These are phyloP conservation scores for Ceramica pisi DNA, from an alignment of 2,888 invertebrate species.

Conservation along the genomic window DNA sequence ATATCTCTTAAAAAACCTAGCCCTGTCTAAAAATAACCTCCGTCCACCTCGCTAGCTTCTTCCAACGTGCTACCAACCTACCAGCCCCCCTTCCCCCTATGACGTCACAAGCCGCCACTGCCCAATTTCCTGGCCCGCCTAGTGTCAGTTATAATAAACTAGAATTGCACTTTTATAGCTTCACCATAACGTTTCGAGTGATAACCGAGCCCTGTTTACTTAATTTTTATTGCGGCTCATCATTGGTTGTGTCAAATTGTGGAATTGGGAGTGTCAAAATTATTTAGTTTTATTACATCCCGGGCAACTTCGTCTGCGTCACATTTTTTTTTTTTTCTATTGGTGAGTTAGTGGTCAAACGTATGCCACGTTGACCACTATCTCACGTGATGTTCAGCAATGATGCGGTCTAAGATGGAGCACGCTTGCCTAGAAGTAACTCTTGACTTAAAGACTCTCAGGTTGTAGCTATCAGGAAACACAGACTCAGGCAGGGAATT, in stretches of 20 bases:
- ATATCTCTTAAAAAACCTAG: slow-evolving; percentile 4
- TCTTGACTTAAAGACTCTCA: too few species aligned
- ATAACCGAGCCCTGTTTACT: slow-evolving; percentile 61
- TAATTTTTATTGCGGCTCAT: slow-evolving; percentile 63
- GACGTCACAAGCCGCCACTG: slow-evolving; percentile 57
- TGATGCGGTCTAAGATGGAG: too few species aligned
- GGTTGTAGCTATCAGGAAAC: too few species aligned
- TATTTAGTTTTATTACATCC: neutral
- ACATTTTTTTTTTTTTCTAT: too few species aligned
- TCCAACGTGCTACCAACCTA: neutral
- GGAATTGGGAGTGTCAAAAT: slow-evolving; percentile 44
- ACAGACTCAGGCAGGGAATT: too few species aligned
- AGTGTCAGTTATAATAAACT: slow-evolving; percentile 65
- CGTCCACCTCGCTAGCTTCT: neutral
- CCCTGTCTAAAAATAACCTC: neutral
- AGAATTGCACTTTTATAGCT: slow-evolving; percentile 70
- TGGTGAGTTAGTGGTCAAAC: too few species aligned
- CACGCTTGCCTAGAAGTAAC: too few species aligned
- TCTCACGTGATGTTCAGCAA: too few species aligned
- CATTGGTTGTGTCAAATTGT: slow-evolving; percentile 40
- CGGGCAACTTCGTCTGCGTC: neutral
- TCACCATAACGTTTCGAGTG: slow-evolving; percentile 47
- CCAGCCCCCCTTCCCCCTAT: slow-evolving; percentile 14
- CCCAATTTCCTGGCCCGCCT: slow-evolving; percentile 67
- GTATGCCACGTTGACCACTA: too few species aligned